These are phyloP conservation scores for Clarias laeviceps DNA, from an alignment of 2,797 vertebrate species.

Conservation along the genomic window DNA sequence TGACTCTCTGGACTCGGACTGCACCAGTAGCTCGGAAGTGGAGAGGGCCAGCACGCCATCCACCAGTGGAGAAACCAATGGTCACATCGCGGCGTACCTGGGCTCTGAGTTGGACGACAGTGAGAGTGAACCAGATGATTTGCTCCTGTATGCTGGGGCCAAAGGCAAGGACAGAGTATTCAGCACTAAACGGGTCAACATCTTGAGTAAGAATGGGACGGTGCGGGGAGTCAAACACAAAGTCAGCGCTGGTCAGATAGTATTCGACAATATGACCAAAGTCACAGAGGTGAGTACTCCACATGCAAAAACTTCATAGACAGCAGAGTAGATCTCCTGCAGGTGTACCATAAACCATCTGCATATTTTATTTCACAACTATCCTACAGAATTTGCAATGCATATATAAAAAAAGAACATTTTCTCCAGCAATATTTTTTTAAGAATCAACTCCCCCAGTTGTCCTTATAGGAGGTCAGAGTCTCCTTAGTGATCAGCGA, in stretches of 20 bases:
- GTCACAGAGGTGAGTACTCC: slow-evolving; percentile 81
- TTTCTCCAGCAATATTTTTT: neutral
- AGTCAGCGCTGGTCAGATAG: slow-evolving; percentile 94
- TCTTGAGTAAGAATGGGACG: slow-evolving; percentile 97
- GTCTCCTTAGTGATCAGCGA: slow-evolving; percentile 26
- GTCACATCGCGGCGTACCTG: slow-evolving; percentile 74
- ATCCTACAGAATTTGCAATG: neutral
- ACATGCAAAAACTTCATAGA: neutral
- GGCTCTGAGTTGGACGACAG: slow-evolving; percentile 84
- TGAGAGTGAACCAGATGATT: slow-evolving; percentile 82
- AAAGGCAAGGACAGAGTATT: slow-evolving; percentile 81
- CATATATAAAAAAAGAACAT: neutral
- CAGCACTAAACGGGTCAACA: slow-evolving; percentile 90
- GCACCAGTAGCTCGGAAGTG: slow-evolving; percentile 85
- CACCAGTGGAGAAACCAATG: slow-evolving; percentile 77
- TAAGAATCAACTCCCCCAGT: slow-evolving; percentile 7
- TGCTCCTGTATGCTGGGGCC: slow-evolving; percentile 85
- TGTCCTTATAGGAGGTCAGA: slow-evolving; percentile 42
- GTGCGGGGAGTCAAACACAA: slow-evolving; percentile 96
- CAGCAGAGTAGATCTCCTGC: neutral
- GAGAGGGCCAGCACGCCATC: slow-evolving; percentile 83
- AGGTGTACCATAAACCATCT: neutral
- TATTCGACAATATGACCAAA: slow-evolving; percentile 89
- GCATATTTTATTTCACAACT: slow-evolving; percentile 2
- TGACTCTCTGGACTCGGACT: slow-evolving; percentile 91